phyloP scores from a whole-genome alignment of 2,888 invertebrate genomes.

The Chaetogeoica ovagalla region DNA sequence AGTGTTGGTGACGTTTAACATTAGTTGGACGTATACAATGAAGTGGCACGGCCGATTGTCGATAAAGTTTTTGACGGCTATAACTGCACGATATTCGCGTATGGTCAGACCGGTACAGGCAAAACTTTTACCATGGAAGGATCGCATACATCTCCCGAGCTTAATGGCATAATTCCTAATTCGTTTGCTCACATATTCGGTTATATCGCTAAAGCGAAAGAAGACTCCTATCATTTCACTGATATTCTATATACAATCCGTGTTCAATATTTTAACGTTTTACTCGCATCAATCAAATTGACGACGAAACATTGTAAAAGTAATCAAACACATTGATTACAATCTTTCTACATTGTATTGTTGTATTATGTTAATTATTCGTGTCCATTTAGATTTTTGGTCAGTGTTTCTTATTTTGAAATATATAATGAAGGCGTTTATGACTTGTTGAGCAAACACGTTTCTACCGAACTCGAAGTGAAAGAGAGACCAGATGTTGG shows the following conservation, averaged over 20 bases:
- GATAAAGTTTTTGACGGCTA: conserved; percentile 95
- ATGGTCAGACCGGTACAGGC: conserved; percentile 94
- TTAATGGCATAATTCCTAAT: conserved; percentile 96
- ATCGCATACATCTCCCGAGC: conserved; percentile 79
- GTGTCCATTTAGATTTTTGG: conserved; percentile 75
- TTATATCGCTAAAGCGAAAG: conserved; percentile 91
- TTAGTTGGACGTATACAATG: conserved; percentile 91
- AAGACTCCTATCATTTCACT: conserved; percentile 62
- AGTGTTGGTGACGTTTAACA: neutral
- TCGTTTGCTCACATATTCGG: conserved; percentile 99
- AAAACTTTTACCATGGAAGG: conserved; percentile 99
- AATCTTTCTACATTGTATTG: no score
- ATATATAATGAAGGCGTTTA: conserved; percentile 99
- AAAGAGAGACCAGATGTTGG: conserved; percentile 95
- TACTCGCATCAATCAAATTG: no score
- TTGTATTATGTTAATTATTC: neutral
- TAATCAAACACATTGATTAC: no score
- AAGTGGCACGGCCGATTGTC: conserved; percentile 94
- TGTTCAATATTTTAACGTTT: no score
- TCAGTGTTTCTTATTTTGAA: conserved; percentile 96
- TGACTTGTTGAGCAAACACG: conserved; percentile 86
- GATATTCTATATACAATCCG: no score
- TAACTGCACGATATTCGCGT: conserved; percentile 91
- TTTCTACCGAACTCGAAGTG: conserved; percentile 76
- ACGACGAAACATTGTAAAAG: no score